phyloP scores from a whole-genome alignment of 37 sponge, comb jelly and placozoan genomes.

The Crambe crambe region DNA sequence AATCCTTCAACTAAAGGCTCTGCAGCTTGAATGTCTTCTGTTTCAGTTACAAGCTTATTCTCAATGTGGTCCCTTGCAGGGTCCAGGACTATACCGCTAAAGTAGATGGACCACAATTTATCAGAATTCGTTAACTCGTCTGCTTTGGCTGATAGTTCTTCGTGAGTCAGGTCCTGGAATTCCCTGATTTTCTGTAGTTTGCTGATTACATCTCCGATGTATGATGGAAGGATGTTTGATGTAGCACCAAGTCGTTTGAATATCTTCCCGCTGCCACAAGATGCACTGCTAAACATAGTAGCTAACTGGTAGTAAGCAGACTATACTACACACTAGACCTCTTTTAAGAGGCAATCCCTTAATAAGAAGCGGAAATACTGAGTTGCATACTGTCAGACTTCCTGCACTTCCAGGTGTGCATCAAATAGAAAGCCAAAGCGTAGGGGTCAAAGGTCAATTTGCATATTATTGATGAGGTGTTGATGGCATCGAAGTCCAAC shows the following conservation, averaged over 20 bases:
- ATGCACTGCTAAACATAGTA: not conserved
- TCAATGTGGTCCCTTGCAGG: conserved; percentile 2
- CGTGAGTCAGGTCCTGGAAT: not conserved
- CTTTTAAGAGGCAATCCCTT: no score
- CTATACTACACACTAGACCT: no score
- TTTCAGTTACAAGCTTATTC: not conserved
- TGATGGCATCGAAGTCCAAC: no score
- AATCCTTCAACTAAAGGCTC: not conserved
- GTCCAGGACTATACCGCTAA: not conserved
- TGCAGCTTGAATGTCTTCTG: not conserved
- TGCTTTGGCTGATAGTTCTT: not conserved
- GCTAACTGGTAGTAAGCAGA: not conserved
- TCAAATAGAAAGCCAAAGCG: no score
- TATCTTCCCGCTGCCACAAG: not conserved
- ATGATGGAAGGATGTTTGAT: not conserved
- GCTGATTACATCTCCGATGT: not conserved
- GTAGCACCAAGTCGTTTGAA: not conserved
- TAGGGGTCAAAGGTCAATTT: no score
- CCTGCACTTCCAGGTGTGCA: no score
- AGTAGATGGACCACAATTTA: not conserved
- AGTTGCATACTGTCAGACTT: no score
- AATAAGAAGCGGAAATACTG: no score
- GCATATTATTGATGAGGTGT: no score
- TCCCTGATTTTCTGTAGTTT: not conserved
- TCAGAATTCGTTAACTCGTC: not conserved